Evolutionary conservation across 2,797 vertebrate species (phyloP), one percentile per base, ranked within the genome.

Genomic region (Xerus rutilus): DNA sequence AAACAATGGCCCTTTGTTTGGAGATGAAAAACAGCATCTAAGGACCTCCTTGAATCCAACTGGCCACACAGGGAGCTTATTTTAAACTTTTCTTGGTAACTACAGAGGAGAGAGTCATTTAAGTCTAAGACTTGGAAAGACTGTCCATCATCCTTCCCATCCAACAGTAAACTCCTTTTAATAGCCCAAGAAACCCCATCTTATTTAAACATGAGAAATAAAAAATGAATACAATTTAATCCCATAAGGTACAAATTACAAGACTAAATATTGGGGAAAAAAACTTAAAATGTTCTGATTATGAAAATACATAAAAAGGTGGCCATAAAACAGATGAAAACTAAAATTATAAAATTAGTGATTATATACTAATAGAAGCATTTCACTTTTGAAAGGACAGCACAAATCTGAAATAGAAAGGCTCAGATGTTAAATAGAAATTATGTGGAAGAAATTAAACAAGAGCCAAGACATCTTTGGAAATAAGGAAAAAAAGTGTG

Each of bases 341-440:
- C 35, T 77, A 35, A 84, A n/a, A 69, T 85, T 59, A 57, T 32
- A 93, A 91, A 92, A 82, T 52, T 15, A 82, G 47, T n/a, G 78
- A 12, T 32, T 74, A 49, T 3, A 69, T 25, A 67, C 65, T 65
- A 70, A 35, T n/a, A 76, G 65, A 76, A 83, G 35, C 17, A 81
- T 30, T 86, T 54, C 7, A 49, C 0, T 49, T 67, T 77, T 73
- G 20, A 78, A 73, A 76, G 54, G 35, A 93, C 11, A 93, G 25
- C 32, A 84, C 32, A 69, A 18, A 62, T 81, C 21, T 54, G 25
- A 70, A 85, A 62, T 21, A 57, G n/a, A 62, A 47, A 82, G 74
- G 39, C 39, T 82, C 74, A 81, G 18, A 64, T 70, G 32, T 76
- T 45, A 52, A 93, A 39, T 30, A n/a, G 20, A 73, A 87, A 95